phyloP scores from a whole-genome alignment of 2,888 invertebrate species.

The Yponomeuta cagnagella region DNA sequence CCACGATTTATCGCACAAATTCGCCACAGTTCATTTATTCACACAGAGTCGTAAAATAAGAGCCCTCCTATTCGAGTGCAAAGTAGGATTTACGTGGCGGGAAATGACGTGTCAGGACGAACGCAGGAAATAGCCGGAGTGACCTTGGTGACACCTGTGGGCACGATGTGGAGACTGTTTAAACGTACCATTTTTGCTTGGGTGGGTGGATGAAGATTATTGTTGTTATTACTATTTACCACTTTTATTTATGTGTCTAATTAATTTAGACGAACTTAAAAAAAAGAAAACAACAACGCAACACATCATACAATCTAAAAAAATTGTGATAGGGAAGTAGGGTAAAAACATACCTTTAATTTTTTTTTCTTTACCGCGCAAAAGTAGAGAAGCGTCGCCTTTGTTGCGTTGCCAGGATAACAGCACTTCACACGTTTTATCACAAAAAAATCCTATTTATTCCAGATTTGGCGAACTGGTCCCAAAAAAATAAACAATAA shows the following conservation, averaged over 20 bases:
- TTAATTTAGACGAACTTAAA: too few relatives aligned
- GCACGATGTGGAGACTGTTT: background rate
- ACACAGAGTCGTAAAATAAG: background rate
- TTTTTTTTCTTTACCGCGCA: background rate
- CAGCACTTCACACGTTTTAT: background rate
- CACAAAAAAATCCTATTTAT: background rate
- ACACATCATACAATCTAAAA: too few relatives aligned
- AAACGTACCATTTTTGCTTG: background rate
- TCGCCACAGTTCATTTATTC: background rate
- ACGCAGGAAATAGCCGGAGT: background rate
- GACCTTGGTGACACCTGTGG: background rate
- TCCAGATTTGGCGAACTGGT: background rate
- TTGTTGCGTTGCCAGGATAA: background rate
- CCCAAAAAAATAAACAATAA: background rate
- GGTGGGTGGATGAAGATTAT: background rate
- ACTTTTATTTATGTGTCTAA: too few relatives aligned
- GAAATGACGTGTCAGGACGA: background rate
- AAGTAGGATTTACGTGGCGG: background rate
- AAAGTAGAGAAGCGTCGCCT: background rate
- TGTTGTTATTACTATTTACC: too few relatives aligned
- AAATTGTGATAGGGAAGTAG: background rate
- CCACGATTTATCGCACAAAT: background rate
- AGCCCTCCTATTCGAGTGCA: background rate
- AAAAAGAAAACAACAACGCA: too few relatives aligned
- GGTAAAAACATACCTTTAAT: background rate